Evolutionary conservation across 2,888 invertebrate genomes (phyloP).

Genomic region (Drosophila mayaguana): DNA sequence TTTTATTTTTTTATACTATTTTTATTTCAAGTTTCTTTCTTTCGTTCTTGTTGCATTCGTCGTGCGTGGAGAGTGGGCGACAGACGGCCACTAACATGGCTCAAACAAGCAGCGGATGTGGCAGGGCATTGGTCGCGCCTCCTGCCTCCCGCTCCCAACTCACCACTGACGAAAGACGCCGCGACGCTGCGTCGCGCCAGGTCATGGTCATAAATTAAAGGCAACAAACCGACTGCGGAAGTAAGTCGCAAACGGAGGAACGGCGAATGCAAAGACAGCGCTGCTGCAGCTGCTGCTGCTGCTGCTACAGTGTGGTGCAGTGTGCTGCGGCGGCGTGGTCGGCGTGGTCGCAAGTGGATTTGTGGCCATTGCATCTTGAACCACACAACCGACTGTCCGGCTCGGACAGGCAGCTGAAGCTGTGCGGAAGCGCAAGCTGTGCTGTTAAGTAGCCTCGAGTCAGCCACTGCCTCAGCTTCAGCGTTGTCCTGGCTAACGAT

Average conservation of each 20-base stretch:
- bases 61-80: conserved; percentile 9
- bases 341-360: conserved; percentile 63
- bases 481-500: conserved; percentile 58
- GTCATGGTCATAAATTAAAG: conserved; percentile 76
- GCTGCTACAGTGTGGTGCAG: neutral
- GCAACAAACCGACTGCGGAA: conserved; percentile 75
- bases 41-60: conserved; percentile 39
- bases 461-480: conserved; percentile 35
- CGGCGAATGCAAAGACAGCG: conserved; percentile 4
- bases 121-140: conserved; percentile 29
- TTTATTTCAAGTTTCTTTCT: conserved; percentile 15
- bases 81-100: conserved; percentile 12
- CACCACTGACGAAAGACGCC: conserved; percentile 47
- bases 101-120: conserved; percentile 71
- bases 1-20: neutral
- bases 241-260: conserved; percentile 56
- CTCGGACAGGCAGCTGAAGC: conserved; percentile 21
- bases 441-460: conserved; percentile 71
- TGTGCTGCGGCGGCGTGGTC: neutral
- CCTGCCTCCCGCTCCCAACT: conserved; percentile 22
- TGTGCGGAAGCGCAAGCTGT: conserved; percentile 71
- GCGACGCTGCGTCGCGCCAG: conserved; percentile 47
- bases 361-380: conserved; percentile 73
- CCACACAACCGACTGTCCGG: conserved; percentile 19
- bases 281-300: neutral